A percentile compares a stretch with the other conserved stretches of the same genome.
Evolutionary conservation across 2,113 vertebrate species (phyloP).

Genomic region (Cathartes aura): DNA sequence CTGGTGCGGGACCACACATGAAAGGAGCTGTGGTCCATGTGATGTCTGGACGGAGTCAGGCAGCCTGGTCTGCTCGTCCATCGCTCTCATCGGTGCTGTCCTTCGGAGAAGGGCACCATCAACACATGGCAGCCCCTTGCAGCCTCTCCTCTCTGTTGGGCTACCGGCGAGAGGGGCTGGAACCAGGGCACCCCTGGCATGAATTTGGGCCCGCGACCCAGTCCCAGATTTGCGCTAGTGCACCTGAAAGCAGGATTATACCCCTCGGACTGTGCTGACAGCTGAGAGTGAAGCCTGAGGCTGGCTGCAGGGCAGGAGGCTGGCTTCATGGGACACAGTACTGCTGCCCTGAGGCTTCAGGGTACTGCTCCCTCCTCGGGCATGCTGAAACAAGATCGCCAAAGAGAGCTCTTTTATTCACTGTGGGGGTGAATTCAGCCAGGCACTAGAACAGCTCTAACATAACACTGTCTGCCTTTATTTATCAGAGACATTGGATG

Average conservation of each 20-base stretch:
- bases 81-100: background rate
- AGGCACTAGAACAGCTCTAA: background rate
- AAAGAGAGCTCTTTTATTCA: background rate
- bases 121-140: rapidly evolving
- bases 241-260: background rate
- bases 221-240: rapidly evolving
- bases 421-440: background rate
- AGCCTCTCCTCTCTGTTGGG: background rate
- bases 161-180: background rate
- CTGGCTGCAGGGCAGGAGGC: background rate
- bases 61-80: background rate
- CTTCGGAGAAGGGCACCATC: background rate
- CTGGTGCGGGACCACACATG: rapidly evolving
- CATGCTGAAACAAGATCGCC: background rate
- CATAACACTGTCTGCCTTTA: background rate
- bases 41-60: background rate
- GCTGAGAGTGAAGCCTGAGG: background rate
- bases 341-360: background rate
- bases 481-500: background rate
- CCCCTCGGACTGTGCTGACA: background rate
- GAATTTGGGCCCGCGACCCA: background rate
- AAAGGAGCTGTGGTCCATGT: background rate
- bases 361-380: background rate
- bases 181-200: background rate
- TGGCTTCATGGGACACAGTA: background rate